phyloP scores from a whole-genome alignment of 2,113 vertebrate species.

The Xiphias gladius region DNA sequence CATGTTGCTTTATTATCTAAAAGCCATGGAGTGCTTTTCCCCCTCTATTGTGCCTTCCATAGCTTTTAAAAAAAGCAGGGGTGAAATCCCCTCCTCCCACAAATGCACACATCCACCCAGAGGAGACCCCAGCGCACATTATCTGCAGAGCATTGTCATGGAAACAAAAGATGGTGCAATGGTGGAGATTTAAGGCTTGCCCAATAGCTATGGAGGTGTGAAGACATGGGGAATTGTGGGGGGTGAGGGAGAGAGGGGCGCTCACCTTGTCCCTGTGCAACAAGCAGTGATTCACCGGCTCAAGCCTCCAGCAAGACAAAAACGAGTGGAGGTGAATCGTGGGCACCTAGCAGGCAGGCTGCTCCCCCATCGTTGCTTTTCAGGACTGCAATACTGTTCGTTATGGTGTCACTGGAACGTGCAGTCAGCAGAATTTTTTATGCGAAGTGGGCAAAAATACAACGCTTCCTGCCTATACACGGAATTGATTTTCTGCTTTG shows the following conservation, averaged over 20 bases:
- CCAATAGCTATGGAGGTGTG: conserved; percentile 49
- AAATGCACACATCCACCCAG: conserved; percentile 49
- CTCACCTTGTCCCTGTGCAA: conserved; percentile 49
- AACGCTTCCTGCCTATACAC: conserved; percentile 65
- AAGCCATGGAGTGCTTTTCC: background rate
- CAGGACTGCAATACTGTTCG: conserved; percentile 55
- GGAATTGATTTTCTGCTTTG: conserved; percentile 77
- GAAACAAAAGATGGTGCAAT: conserved; percentile 78
- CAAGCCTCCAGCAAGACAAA: conserved; percentile 16
- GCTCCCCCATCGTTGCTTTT: conserved; percentile 53
- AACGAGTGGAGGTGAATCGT: conserved; percentile 45
- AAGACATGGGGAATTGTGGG: conserved; percentile 34
- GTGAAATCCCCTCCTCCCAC: conserved; percentile 51
- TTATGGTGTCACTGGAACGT: conserved; percentile 63
- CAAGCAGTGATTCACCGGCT: conserved; percentile 49
- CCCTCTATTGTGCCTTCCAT: background rate
- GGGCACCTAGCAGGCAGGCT: conserved; percentile 23
- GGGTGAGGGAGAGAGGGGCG: background rate
- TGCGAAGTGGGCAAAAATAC: conserved; percentile 73
- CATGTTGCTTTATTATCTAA: background rate
- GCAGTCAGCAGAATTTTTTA: conserved; percentile 80
- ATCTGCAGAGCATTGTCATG: conserved; percentile 81
- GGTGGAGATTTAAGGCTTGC: conserved; percentile 64
- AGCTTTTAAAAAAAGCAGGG: conserved; percentile 23
- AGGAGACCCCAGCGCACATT: conserved; percentile 65